These are phyloP conservation scores for Acleris cristana DNA, from an alignment of 2,888 invertebrate genomes.

Conservation along the genomic window DNA sequence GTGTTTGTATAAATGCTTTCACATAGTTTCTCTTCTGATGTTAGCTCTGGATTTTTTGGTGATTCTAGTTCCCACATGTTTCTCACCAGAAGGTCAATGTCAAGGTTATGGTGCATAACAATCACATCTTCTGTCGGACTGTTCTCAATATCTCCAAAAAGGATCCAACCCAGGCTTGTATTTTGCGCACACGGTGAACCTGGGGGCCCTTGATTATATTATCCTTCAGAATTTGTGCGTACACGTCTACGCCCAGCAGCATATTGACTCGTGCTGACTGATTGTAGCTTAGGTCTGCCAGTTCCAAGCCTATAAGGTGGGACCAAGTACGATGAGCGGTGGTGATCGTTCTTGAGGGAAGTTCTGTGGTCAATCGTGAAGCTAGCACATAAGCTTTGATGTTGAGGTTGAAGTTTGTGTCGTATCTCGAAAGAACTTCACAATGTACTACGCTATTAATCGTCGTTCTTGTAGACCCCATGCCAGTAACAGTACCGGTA, in stretches of 20 bases:
- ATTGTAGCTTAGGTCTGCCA: too few species aligned
- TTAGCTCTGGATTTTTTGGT: neutral
- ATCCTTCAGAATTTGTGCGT: neutral
- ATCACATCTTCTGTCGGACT: neutral
- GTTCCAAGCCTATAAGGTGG: too few species aligned
- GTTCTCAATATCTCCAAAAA: neutral
- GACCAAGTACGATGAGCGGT: neutral
- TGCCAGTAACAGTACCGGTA: neutral
- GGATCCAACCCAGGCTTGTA: conserved; percentile 17
- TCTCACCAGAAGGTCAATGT: neutral
- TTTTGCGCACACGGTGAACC: conserved; percentile 13
- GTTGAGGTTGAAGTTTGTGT: neutral
- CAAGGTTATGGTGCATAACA: neutral
- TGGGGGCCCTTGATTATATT: conserved; percentile 1
- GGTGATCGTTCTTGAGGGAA: neutral
- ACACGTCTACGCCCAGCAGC: too few species aligned
- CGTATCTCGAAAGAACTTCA: neutral
- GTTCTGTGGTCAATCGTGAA: neutral
- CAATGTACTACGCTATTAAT: neutral
- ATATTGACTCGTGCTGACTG: too few species aligned
- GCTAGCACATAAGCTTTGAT: neutral
- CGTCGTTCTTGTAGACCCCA: neutral
- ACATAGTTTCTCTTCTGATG: neutral
- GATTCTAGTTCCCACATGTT: neutral
- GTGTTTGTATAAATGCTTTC: conserved; percentile 2